phyloP scores from a whole-genome alignment of 1,140 invertebrate genomes.

The Pygmarrhopalites habei region DNA sequence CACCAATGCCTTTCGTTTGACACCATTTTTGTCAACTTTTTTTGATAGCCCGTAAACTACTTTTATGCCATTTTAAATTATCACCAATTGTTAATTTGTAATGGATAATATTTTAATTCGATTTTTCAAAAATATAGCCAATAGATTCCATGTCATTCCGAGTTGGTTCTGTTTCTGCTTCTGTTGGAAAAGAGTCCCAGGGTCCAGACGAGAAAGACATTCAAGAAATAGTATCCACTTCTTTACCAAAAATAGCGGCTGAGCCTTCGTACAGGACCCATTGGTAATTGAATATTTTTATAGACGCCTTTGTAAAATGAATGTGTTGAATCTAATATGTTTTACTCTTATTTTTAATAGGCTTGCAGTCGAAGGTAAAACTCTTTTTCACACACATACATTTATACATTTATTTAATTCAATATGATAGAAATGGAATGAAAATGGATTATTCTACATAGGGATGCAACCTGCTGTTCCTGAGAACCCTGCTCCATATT shows the following conservation, averaged over 20 bases:
- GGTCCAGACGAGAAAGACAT: conserved; percentile 91
- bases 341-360: no score
- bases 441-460: no score
- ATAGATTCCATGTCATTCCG: conserved; percentile 57
- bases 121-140: neutral
- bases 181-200: conserved; percentile 57
- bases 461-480: conserved; percentile 90
- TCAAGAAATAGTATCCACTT: conserved; percentile 69
- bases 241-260: conserved; percentile 73
- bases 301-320: no score
- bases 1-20: no score
- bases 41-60: no score
- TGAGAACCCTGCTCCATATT: conserved; percentile 86
- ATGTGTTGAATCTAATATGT: no score
- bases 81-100: conserved; percentile 5
- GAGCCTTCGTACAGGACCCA: conserved; percentile 82
- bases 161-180: conserved; percentile 79
- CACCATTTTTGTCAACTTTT: no score
- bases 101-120: neutral
- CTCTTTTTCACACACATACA: no score
- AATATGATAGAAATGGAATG: no score
- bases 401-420: no score
- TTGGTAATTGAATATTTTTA: no score
- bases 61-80: no score
- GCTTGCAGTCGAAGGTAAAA: conserved; percentile 92